Base-by-base conservation (phyloP, 2,113 vertebrate genomes). In the Chloropsis cyanopogon region DNA sequence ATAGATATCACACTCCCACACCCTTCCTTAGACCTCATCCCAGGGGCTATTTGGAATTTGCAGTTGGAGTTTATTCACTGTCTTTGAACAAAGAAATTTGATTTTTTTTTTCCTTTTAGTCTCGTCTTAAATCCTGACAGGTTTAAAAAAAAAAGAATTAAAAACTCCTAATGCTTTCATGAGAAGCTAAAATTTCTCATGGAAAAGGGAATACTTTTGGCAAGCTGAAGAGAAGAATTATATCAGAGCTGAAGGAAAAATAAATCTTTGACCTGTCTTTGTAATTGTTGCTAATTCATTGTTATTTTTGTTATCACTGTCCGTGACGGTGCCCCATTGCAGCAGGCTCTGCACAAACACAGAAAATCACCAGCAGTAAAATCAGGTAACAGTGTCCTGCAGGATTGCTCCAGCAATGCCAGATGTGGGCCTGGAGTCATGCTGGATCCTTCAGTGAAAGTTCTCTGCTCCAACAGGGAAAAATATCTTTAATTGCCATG, bases 281-380 rank as follows among this genome's bases (percentile, higher is more conserved):
- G 50, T 93, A 91, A 96, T 83, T 84, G 61, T 37, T 88, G 25
- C 29, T 92, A 92, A 91, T 91, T 88, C 75, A 9, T 13, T 56
- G 49, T 56, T 64, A 57, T 73, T 81, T 56, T 86, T 65, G 65
- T 9, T 35, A 3, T 72, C 11, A 2, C 14, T 87, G 49, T 41
- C n/a, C 0, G 0, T 83, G 76, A 20, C 61, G 56, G 35, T 17
- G 65, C 53, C 57, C 59, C 50, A 3, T 1, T 85, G 66, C 69
- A 84, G 37, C 19, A 1, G 39, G 17, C 21, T 10, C 70, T 61
- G 31, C 31, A 14, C 12, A 3, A 64, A 11, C 28, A 28, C 52
- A 54, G 56, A 46, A 23, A 9, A 18, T 49, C 72, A 49, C 37
- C 52, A 47, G 14, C 65, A 78, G 57, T 12, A 26, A 35, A 87